Evolutionary conservation across 2,888 invertebrate genomes (phyloP).

Genomic region (Pogonocherus hispidulus): DNA sequence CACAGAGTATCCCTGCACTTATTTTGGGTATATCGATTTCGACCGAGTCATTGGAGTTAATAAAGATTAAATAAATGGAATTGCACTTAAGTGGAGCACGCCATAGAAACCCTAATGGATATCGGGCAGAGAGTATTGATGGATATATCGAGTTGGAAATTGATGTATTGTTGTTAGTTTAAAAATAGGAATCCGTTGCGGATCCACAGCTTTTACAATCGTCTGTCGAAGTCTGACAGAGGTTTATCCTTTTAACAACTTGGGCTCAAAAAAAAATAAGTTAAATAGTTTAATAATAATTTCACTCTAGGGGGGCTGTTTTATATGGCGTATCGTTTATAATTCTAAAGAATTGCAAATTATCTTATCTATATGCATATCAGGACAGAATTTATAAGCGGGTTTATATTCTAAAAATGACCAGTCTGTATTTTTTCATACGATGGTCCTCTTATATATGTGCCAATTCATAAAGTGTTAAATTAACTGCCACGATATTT

Average conservation of each 20-base stretch:
- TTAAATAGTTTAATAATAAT: not conserved
- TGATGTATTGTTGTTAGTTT: slow-evolving; percentile 30
- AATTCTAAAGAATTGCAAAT: not conserved
- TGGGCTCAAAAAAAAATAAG: not conserved
- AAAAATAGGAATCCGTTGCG: slow-evolving; percentile 25
- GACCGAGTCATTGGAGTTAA: slow-evolving; percentile 21
- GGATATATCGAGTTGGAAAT: slow-evolving; percentile 29
- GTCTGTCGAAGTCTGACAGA: not conserved
- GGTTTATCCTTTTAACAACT: not conserved
- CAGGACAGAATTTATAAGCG: too few species aligned
- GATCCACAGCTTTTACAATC: slow-evolving; percentile 16
- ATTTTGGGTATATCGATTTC: not conserved
- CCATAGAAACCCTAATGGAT: slow-evolving; percentile 28
- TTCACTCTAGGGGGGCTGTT: not conserved
- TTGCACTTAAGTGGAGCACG: slow-evolving; percentile 27
- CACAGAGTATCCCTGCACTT: not conserved
- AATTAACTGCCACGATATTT: too few species aligned
- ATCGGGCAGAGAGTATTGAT: slow-evolving; percentile 26
- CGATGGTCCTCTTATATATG: too few species aligned
- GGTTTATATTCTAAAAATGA: too few species aligned
- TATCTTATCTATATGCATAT: not conserved
- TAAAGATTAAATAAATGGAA: slow-evolving; percentile 34
- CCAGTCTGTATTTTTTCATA: too few species aligned
- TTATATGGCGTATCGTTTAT: not conserved
- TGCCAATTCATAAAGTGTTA: too few species aligned